A percentile compares a stretch with the other conserved stretches of the same genome.
Evolutionary conservation across 2,797 vertebrate genomes (phyloP).

Genomic region (Pangasius macronema): DNA sequence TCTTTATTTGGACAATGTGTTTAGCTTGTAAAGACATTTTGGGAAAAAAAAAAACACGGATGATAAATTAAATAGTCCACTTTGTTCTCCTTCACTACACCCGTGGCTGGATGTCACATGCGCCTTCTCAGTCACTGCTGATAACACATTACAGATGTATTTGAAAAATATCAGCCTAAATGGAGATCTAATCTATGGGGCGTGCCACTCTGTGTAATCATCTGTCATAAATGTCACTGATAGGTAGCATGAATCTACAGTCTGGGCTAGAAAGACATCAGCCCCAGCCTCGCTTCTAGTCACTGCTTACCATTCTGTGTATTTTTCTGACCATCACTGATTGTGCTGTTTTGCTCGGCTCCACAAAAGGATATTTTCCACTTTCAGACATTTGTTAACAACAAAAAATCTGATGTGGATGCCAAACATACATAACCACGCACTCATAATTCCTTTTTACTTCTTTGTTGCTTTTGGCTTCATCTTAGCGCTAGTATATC

Average conservation of each 20-base stretch:
- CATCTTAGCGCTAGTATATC: slow-evolving; percentile 31
- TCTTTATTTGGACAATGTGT: neutral
- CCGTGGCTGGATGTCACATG: neutral
- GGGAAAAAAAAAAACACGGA: neutral
- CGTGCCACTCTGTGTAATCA: neutral
- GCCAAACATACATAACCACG: neutral
- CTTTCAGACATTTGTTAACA: neutral
- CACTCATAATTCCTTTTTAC: slow-evolving; percentile 1
- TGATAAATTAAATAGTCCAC: neutral
- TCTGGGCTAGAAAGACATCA: neutral
- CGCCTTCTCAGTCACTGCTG: neutral
- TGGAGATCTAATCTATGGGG: neutral
- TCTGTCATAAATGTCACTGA: neutral
- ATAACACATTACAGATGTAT: neutral
- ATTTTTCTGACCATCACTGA: neutral
- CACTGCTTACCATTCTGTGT: too few species aligned
- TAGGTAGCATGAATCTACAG: neutral
- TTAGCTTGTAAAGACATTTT: neutral
- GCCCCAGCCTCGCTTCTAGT: neutral
- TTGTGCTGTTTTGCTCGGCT: neutral
- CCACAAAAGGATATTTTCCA: neutral
- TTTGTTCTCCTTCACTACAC: neutral
- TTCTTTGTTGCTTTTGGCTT: slow-evolving; percentile 28
- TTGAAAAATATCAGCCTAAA: neutral
- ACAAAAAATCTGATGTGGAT: neutral